Evolutionary conservation across 2,888 invertebrate species (phyloP), one percentile per base, ranked within the genome.

Genomic region (Prosopocoilus inquinatus): DNA sequence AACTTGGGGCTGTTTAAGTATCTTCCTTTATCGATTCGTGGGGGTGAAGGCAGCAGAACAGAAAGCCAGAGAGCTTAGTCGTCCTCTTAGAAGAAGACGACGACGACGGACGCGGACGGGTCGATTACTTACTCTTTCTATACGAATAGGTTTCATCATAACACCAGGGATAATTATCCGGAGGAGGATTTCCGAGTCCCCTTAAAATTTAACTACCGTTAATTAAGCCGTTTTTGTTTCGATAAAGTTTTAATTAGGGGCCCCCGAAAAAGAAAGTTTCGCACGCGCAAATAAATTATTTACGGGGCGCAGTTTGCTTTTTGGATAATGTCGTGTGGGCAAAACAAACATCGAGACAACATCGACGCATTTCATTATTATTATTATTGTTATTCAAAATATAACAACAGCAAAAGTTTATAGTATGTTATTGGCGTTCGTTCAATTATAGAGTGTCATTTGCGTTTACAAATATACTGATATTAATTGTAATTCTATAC

Each of bases 401-500:
- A n/a, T n/a, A n/a, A 13, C 7, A 11, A 38, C 9, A 38, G 12
- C 7, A 38, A 38, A 38, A 38, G 12, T 13, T 38, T 38, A 38
- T 38, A n/a, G n/a, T n/a, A 38, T 38, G 3, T 38, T 38, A 38
- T 12, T 38, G 38, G 11, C 5, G 38, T 13, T 38, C 38, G 38
- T 13, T 38, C 13, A 38, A 38, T 38, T 38, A 38, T 38, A 9
- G 11, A 11, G 38, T 38, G 38, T 11, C 38, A 13, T 38, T 38
- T 13, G 38, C 20, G 38, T 38, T 38, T 11, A 12, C 13, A 38
- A 38, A 38, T 38, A 38, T 13, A 13, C 11, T 13, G 38, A 38
- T 12, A 38, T 38, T 38, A 38, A 38, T 38, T 38, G 47, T 46
- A 32, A 28, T 50, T 50, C 41, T 50, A 12, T 50, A 55, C 44